phyloP scores from a whole-genome alignment of 2,113 vertebrate genomes.

The Nanorana parkeri region DNA sequence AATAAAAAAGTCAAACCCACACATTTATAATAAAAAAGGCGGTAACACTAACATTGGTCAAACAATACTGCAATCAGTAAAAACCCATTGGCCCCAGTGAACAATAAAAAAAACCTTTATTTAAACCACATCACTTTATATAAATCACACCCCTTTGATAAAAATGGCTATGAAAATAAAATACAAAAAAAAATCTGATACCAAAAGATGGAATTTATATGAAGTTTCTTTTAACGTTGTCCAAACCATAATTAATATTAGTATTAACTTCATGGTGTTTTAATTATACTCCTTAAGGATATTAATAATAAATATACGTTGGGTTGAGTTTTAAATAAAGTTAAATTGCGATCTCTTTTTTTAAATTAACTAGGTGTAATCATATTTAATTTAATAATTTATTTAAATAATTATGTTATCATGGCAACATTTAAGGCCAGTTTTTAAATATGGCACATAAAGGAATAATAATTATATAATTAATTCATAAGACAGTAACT shows the following conservation, averaged over 20 bases:
- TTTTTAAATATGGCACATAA: slow-evolving; percentile 39
- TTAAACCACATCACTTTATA: slow-evolving; percentile 61
- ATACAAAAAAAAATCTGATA: slow-evolving; percentile 52
- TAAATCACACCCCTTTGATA: slow-evolving; percentile 67
- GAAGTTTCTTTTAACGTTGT: slow-evolving; percentile 60
- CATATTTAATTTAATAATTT: slow-evolving; percentile 54
- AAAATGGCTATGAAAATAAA: slow-evolving; percentile 52
- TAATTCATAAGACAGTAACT: neutral
- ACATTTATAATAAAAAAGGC: slow-evolving; percentile 72
- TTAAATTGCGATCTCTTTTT: slow-evolving; percentile 29
- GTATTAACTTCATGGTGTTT: neutral
- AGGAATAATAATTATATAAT: neutral
- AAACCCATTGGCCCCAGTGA: slow-evolving; percentile 70
- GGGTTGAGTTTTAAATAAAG: slow-evolving; percentile 33
- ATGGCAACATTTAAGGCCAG: neutral
- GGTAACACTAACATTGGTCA: slow-evolving; percentile 87
- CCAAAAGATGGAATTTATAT: slow-evolving; percentile 63
- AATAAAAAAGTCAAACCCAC: slow-evolving; percentile 89
- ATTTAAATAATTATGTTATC: slow-evolving; percentile 48
- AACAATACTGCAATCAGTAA: slow-evolving; percentile 78
- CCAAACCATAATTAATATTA: slow-evolving; percentile 19
- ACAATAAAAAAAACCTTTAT: slow-evolving; percentile 44
- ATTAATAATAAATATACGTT: slow-evolving; percentile 48
- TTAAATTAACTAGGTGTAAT: slow-evolving; percentile 48
- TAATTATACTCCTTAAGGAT: slow-evolving; percentile 19